Conservation (phyloP, 2,797 vertebrate genomes). For the Emys orbicularis region DNA sequence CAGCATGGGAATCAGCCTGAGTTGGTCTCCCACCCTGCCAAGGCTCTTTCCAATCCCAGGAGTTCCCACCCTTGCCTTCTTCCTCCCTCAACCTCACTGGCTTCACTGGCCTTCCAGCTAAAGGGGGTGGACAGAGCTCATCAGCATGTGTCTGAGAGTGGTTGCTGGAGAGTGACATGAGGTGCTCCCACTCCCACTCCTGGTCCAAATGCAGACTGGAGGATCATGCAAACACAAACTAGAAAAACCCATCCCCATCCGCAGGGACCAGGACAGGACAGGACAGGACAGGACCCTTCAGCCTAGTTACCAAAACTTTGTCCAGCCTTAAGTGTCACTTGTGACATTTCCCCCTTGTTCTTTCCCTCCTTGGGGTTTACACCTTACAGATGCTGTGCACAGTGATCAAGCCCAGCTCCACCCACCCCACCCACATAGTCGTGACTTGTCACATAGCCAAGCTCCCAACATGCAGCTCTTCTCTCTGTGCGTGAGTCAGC, state of each 20-base stretch:
- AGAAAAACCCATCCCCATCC: not conserved
- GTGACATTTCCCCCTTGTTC: not conserved
- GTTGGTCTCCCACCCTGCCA: not conserved
- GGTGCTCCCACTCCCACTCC: not conserved
- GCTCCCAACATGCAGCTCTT: not conserved
- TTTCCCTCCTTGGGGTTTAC: not conserved
- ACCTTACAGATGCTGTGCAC: not conserved
- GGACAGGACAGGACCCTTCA: not conserved
- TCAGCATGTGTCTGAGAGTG: not conserved
- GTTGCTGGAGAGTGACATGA: not conserved
- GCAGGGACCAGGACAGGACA: not conserved
- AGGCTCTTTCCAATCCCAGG: not conserved
- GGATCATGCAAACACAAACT: not conserved
- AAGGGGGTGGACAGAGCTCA: rapidly evolving
- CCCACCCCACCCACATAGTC: conserved; percentile 42
- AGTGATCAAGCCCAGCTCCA: not conserved
- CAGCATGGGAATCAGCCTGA: not conserved
- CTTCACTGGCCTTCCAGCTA: not conserved
- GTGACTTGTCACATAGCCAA: conserved; percentile 54
- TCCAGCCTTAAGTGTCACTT: not conserved
- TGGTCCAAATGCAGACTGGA: not conserved
- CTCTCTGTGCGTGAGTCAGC: conserved; percentile 53
- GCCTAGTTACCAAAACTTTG: not conserved
- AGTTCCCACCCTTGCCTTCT: not conserved
- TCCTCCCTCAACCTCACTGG: rapidly evolving